Conservation (phyloP, 2,888 invertebrate species). For the Altica lythri region DNA sequence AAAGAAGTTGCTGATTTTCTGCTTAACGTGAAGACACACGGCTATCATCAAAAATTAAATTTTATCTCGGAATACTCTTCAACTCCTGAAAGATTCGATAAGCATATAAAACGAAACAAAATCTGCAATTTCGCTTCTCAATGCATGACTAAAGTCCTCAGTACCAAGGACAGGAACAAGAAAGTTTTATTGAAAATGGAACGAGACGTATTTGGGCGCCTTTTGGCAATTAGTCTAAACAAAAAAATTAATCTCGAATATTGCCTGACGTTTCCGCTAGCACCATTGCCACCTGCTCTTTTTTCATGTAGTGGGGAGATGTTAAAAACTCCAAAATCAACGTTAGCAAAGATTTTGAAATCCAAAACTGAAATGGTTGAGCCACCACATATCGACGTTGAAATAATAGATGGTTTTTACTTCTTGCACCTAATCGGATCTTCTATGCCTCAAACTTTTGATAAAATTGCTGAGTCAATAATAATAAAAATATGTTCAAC, state of each 20-base stretch:
- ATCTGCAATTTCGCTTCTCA: too few species aligned
- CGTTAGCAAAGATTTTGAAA: slow-evolving; percentile 24
- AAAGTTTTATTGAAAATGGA: slow-evolving; percentile 43
- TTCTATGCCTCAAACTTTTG: slow-evolving; percentile 44
- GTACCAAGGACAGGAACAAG: slow-evolving; percentile 29
- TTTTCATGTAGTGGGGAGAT: slow-evolving; percentile 28
- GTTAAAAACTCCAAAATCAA: slow-evolving; percentile 28
- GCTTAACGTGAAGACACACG: slow-evolving; percentile 24
- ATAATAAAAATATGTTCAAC: slow-evolving; percentile 41
- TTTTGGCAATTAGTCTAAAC: background rate
- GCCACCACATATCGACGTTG: slow-evolving; percentile 21
- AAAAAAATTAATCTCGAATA: background rate
- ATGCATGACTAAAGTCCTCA: slow-evolving; percentile 28
- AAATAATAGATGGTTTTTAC: slow-evolving; percentile 45
- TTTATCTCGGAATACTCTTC: slow-evolving; percentile 30
- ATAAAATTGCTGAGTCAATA: slow-evolving; percentile 43
- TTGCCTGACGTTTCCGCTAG: background rate
- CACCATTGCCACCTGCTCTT: slow-evolving; percentile 22
- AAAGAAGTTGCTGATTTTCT: slow-evolving; percentile 42
- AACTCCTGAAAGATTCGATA: slow-evolving; percentile 23
- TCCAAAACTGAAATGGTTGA: slow-evolving; percentile 20
- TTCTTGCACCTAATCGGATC: slow-evolving; percentile 40
- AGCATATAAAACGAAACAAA: slow-evolving; percentile 29
- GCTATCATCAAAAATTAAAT: slow-evolving; percentile 29
- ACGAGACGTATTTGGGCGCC: slow-evolving; percentile 32